Conservation (phyloP, 2,113 vertebrate genomes). For the Motacilla tschutschensis region DNA sequence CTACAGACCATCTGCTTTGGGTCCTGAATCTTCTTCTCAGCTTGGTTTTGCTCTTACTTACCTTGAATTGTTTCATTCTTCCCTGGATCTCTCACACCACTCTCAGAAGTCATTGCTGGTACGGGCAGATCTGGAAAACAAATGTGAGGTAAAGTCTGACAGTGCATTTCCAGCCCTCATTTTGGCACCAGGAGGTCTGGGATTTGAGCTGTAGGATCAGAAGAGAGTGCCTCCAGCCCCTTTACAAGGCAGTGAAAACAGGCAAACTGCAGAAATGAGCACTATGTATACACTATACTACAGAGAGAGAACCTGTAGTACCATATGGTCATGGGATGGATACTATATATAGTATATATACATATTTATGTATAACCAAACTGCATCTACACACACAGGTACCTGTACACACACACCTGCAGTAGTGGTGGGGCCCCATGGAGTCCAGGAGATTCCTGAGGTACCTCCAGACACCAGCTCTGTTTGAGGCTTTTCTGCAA, state of each 20-base stretch:
- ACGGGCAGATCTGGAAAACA: not conserved
- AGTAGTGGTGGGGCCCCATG: not conserved
- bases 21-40: not conserved
- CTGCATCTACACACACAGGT: too few species aligned
- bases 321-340: not conserved
- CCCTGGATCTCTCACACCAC: not conserved
- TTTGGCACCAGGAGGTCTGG: not conserved
- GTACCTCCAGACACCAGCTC: not conserved
- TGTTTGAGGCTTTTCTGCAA: not conserved
- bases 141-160: not conserved
- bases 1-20: not conserved
- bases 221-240: not conserved
- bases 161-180: not conserved
- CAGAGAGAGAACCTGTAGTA: rapidly evolving
- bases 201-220: not conserved
- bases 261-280: not conserved
- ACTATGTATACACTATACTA: rapidly evolving
- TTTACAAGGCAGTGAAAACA: not conserved
- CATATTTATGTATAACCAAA: too few species aligned
- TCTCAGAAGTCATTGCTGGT: not conserved
- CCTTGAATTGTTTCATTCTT: slow-evolving; percentile 2
- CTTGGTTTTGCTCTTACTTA: not conserved
- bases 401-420: not conserved
- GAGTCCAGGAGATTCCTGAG: not conserved
- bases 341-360: rapidly evolving